Evolutionary conservation across 2,888 invertebrate species (phyloP).

Genomic region (Pardosa pseudoannulata): DNA sequence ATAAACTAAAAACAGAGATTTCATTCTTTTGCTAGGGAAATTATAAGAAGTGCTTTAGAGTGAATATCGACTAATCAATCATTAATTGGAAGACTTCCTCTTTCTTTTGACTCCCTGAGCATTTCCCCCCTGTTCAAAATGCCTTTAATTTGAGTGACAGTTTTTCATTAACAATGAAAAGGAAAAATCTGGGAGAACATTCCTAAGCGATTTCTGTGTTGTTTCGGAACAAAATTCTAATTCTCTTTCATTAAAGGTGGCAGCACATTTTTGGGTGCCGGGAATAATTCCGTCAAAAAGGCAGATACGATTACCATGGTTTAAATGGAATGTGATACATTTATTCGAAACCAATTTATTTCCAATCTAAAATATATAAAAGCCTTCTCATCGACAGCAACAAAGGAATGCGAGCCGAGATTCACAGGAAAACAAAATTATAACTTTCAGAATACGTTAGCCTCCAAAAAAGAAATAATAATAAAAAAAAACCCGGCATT

Average conservation of each 20-base stretch:
- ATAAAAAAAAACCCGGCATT: too few species aligned
- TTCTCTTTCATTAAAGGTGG: constrained; percentile 47
- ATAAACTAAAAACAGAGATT: too few species aligned
- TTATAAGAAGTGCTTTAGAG: too few species aligned
- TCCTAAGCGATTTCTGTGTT: neutral
- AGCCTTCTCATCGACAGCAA: constrained; percentile 5
- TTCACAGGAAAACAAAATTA: constrained; percentile 40
- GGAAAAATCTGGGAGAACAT: neutral
- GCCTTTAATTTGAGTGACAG: neutral
- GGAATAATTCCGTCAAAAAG: neutral
- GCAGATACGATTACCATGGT: neutral
- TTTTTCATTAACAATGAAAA: constrained; percentile 7
- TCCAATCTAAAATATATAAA: constrained; percentile 47
- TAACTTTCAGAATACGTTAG: neutral
- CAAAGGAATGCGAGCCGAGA: constrained; percentile 24
- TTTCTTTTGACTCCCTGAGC: neutral
- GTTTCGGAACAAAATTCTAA: constrained; percentile 37
- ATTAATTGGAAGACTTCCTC: neutral
- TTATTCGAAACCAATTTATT: constrained; percentile 35
- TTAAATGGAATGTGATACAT: constrained; percentile 26
- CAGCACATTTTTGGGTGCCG: neutral
- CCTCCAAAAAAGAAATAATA: neutral
- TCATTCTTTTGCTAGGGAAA: too few species aligned
- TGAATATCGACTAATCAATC: neutral
- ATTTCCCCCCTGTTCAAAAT: neutral